Percentiles rank a stretch among this genome's conserved stretches.
These are phyloP conservation scores for Drosophila bipectinata DNA, from an alignment of 1,140 invertebrate genomes.

Conservation along the genomic window DNA sequence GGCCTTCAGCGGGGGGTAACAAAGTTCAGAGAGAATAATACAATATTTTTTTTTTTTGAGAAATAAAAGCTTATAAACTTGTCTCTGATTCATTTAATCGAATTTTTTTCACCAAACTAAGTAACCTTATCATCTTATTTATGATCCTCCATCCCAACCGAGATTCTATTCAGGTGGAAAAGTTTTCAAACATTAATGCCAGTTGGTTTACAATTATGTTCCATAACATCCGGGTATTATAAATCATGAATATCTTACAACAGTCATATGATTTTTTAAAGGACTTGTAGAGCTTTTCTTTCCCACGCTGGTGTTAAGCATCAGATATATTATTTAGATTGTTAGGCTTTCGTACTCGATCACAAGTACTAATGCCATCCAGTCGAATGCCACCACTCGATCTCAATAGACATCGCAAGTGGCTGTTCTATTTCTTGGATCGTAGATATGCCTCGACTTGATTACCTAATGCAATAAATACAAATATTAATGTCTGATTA, in stretches of 20 bases:
- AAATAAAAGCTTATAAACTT: no score
- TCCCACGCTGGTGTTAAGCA: conserved; percentile 35
- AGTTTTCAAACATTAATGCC: conserved; percentile 3
- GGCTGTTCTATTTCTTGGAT: conserved; percentile 23
- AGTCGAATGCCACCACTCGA: conserved; percentile 24
- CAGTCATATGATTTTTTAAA: neutral
- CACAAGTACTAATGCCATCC: conserved; percentile 33
- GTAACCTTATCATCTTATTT: conserved; percentile 10
- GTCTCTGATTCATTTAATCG: no score
- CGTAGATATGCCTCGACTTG: conserved; percentile 16
- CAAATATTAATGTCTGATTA: conserved; percentile 30
- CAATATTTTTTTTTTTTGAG: no score
- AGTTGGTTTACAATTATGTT: neutral
- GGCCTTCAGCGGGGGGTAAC: conserved; percentile 18
- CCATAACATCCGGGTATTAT: conserved; percentile 1
- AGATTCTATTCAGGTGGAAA: conserved; percentile 15
- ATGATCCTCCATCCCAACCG: conserved; percentile 1
- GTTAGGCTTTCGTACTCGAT: conserved; percentile 26
- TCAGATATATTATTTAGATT: neutral
- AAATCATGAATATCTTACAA: neutral
- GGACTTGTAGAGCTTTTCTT: conserved; percentile 15
- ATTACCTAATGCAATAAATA: conserved; percentile 33
- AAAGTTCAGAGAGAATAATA: neutral
- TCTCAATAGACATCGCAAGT: conserved; percentile 39
- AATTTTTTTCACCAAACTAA: no score